Evolutionary conservation across 2,888 invertebrate species (phyloP).

Genomic region (Apamea crenata): DNA sequence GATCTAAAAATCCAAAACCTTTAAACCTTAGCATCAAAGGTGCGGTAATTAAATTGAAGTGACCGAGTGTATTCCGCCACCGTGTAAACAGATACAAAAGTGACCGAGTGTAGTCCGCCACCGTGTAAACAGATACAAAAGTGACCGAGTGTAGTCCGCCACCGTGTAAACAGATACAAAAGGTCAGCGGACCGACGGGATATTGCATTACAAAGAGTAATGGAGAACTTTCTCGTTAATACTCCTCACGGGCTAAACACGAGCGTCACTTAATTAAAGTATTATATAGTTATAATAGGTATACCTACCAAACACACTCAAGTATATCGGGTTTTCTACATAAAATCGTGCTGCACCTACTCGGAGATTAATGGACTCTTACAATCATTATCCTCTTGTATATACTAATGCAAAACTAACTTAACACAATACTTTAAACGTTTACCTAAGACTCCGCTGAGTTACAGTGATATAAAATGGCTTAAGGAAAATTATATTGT

Average conservation of each 20-base stretch:
- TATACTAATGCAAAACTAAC: not conserved
- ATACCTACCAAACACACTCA: not conserved
- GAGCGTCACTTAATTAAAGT: not conserved
- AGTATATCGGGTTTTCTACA: not conserved
- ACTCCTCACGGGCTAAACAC: not conserved
- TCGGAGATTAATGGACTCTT: not conserved
- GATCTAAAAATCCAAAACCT: conserved; percentile 28
- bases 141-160: not conserved
- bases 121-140: conserved; percentile 14
- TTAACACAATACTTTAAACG: not conserved
- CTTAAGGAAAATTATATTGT: not conserved
- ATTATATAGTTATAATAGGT: not conserved
- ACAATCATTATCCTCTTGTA: no score
- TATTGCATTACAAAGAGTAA: not conserved
- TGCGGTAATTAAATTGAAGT: conserved; percentile 44
- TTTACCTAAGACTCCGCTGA: not conserved
- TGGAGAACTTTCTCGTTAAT: not conserved
- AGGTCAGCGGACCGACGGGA: not conserved
- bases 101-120: not conserved
- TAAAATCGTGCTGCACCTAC: not conserved
- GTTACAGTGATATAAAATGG: not conserved
- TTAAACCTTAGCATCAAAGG: conserved; percentile 23
- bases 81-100: no score
- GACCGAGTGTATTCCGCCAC: not conserved
- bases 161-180: conserved; percentile 13